phyloP scores from a whole-genome alignment of 2,797 vertebrate species.

The Clamator glandarius region DNA sequence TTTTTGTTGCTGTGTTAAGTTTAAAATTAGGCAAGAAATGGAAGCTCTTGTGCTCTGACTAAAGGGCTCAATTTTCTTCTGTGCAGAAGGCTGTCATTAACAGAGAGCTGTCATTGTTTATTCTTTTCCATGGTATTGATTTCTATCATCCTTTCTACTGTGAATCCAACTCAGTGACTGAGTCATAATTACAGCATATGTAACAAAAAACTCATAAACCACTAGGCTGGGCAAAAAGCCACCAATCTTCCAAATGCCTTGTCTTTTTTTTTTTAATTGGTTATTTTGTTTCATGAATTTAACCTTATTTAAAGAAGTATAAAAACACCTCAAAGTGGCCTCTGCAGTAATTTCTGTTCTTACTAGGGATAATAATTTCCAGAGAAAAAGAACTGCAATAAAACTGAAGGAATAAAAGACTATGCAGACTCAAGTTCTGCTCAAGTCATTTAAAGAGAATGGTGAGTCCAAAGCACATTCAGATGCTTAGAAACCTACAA shows the following conservation, averaged over 20 bases:
- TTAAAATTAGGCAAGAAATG: not conserved
- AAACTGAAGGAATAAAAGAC: not conserved
- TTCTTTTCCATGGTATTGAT: conserved; percentile 25
- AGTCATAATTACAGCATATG: not conserved
- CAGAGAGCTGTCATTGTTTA: conserved; percentile 15
- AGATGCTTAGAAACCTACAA: not conserved
- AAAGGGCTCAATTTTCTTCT: not conserved
- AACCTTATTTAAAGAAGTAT: not conserved
- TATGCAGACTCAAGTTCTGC: not conserved
- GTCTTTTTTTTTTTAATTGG: not conserved
- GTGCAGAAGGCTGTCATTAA: conserved; percentile 17
- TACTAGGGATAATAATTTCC: not conserved
- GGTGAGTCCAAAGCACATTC: not conserved
- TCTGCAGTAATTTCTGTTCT: not conserved
- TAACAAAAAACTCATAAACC: conserved; percentile 36
- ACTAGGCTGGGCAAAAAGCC: not conserved
- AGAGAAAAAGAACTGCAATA: not conserved
- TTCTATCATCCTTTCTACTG: conserved; percentile 3
- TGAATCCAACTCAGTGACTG: not conserved
- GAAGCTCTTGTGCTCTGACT: not conserved
- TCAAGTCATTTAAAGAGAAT: rapidly evolving
- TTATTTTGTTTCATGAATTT: conserved; percentile 35
- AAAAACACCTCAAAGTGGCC: not conserved
- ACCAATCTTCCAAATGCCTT: not conserved
- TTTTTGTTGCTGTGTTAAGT: not conserved